Evolutionary conservation across 2,888 invertebrate genomes (phyloP).

Genomic region (Drosophila kanekoi): DNA sequence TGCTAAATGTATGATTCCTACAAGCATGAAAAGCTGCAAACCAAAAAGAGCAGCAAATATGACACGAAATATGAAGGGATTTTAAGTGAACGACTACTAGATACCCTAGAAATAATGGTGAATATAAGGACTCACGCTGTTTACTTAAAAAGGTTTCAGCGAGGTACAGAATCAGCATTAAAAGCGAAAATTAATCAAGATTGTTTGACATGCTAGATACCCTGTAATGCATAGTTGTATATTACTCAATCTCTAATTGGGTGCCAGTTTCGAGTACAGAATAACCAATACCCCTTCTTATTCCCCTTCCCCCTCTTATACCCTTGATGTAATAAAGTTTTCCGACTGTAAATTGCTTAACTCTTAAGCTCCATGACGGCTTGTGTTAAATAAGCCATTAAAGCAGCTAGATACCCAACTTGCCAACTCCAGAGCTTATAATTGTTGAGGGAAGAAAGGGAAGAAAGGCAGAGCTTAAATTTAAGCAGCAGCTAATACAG

Average conservation of each 20-base stretch:
- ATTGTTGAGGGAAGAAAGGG: not conserved
- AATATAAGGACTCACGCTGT: too few relatives aligned
- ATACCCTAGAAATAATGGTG: not conserved
- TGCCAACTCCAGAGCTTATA: not conserved
- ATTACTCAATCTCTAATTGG: too few relatives aligned
- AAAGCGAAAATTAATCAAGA: too few relatives aligned
- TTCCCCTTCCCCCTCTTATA: too few relatives aligned
- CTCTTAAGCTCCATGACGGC: not conserved
- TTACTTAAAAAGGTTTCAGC: too few relatives aligned
- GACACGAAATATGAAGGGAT: not conserved
- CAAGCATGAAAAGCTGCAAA: too few relatives aligned
- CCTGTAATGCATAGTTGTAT: not conserved
- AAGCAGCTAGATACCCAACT: not conserved
- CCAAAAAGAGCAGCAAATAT: too few relatives aligned
- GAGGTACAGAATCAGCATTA: too few relatives aligned
- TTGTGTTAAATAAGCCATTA: not conserved
- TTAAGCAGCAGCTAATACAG: constrained; percentile 5
- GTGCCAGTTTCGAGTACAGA: too few relatives aligned
- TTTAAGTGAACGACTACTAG: not conserved
- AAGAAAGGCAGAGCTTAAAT: not conserved
- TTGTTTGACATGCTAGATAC: not conserved
- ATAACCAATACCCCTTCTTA: too few relatives aligned
- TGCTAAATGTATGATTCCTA: too few relatives aligned
- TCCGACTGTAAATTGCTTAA: not conserved
- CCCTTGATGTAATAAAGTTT: not conserved